Percentiles rank a stretch among this genome's conserved stretches.
phyloP scores from a whole-genome alignment of 1,140 invertebrate genomes.

The Magallana angulata region DNA sequence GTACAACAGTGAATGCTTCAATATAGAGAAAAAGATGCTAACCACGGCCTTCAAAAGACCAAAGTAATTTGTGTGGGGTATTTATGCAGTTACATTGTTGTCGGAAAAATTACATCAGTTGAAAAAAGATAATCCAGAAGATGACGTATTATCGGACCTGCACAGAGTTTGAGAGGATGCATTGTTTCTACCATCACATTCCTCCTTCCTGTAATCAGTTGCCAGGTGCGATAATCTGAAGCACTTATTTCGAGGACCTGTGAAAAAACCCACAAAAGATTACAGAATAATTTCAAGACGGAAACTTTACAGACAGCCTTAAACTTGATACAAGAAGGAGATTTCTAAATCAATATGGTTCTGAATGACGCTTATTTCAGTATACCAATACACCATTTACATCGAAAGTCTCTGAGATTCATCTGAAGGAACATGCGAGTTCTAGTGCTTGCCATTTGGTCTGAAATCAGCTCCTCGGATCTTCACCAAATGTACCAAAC shows the following conservation, averaged over 20 bases:
- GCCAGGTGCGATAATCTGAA: not conserved
- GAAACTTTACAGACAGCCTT: slow-evolving; percentile 47
- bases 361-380: slow-evolving; percentile 53
- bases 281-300: slow-evolving; percentile 45
- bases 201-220: not conserved
- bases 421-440: slow-evolving; percentile 41
- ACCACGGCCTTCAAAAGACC: not conserved
- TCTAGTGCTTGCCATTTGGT: slow-evolving; percentile 47
- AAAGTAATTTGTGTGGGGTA: not conserved
- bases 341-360: slow-evolving; percentile 47
- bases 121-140: not conserved
- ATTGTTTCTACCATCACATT: not conserved
- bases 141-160: slow-evolving; percentile 10
- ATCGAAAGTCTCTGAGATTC: slow-evolving; percentile 47
- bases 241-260: too few relatives aligned
- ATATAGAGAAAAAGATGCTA: slow-evolving; percentile 14
- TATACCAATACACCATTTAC: slow-evolving; percentile 42
- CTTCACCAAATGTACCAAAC: slow-evolving; percentile 52
- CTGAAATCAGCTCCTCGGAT: slow-evolving; percentile 43
- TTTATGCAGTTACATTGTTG: too few relatives aligned
- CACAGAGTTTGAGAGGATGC: slow-evolving; percentile 22
- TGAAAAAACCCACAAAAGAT: too few relatives aligned
- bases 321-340: slow-evolving; percentile 31
- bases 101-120: too few relatives aligned
- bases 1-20: slow-evolving; percentile 6